These are phyloP conservation scores for Drosophila engyochracea DNA, from an alignment of 2,888 invertebrate species.

Conservation along the genomic window DNA sequence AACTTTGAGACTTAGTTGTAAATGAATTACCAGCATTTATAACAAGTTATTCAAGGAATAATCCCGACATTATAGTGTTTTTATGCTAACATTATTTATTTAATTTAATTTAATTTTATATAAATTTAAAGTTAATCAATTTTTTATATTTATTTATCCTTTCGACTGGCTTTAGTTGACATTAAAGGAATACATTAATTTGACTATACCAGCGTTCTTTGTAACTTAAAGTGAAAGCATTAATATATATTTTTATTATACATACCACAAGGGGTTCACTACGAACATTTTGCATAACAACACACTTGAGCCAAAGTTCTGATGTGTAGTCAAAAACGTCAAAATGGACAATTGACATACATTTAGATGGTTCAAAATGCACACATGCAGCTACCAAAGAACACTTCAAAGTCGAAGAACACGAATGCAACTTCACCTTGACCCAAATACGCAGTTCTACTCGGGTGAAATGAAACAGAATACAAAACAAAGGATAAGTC, in stretches of 20 bases:
- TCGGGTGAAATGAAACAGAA: conserved; percentile 11
- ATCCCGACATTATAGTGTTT: not conserved
- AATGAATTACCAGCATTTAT: not conserved
- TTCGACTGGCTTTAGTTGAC: not conserved
- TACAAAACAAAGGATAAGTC: conserved; percentile 33
- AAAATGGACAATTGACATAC: conserved; percentile 53
- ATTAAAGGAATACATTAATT: not conserved
- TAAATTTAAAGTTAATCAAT: not conserved
- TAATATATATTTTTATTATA: not conserved
- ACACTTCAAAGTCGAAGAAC: conserved; percentile 8
- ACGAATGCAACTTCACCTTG: conserved; percentile 61
- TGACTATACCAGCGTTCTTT: not conserved
- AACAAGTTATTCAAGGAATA: not conserved
- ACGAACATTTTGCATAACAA: not conserved
- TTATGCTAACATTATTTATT: not conserved
- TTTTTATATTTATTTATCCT: not conserved
- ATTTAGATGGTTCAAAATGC: conserved; percentile 11
- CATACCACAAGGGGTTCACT: not conserved
- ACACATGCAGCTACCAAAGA: conserved; percentile 9
- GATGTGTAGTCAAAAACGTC: not conserved
- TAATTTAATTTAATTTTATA: not conserved
- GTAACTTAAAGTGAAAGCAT: not conserved
- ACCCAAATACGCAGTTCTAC: conserved; percentile 60
- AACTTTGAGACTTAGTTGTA: not conserved
- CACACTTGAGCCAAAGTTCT: not conserved